phyloP scores from a whole-genome alignment of 2,888 invertebrate genomes.

The Lampropteryx suffumata region DNA sequence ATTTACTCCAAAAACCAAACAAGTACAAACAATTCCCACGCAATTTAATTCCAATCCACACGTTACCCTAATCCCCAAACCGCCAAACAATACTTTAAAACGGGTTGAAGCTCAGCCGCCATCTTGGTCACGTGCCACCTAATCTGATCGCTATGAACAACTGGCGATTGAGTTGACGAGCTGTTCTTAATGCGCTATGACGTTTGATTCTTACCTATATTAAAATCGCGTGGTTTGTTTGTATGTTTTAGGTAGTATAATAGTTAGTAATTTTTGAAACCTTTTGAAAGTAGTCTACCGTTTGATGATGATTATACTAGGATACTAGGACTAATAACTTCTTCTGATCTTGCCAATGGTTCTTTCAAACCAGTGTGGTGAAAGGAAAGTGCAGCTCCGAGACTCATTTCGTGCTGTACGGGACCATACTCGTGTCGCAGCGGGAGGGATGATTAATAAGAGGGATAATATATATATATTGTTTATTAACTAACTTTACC shows the following conservation, averaged over 20 bases:
- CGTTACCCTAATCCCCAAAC: slow-evolving; percentile 38
- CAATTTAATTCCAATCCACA: slow-evolving; percentile 32
- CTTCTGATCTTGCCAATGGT: no score
- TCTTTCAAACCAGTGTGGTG: no score
- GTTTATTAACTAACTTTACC: no score
- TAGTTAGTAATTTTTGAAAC: not conserved
- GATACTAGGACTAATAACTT: no score
- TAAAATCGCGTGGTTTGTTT: slow-evolving; percentile 7
- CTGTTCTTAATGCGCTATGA: slow-evolving; percentile 30
- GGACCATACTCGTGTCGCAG: no score
- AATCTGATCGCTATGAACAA: slow-evolving; percentile 13
- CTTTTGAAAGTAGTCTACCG: no score
- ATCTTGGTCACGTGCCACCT: slow-evolving; percentile 14
- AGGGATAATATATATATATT: no score
- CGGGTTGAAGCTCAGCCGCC: slow-evolving; percentile 3
- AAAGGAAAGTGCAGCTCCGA: no score
- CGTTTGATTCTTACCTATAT: slow-evolving; percentile 28
- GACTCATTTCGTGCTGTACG: no score
- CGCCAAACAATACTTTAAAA: slow-evolving; percentile 16
- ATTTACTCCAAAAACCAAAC: no score
- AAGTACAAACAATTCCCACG: slow-evolving; percentile 29
- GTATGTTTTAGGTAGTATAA: not conserved
- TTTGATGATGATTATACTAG: no score
- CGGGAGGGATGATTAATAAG: no score
- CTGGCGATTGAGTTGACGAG: slow-evolving; percentile 13